phyloP scores from a whole-genome alignment of 1,140 invertebrate genomes.

The Drosophila kurseongensis region DNA sequence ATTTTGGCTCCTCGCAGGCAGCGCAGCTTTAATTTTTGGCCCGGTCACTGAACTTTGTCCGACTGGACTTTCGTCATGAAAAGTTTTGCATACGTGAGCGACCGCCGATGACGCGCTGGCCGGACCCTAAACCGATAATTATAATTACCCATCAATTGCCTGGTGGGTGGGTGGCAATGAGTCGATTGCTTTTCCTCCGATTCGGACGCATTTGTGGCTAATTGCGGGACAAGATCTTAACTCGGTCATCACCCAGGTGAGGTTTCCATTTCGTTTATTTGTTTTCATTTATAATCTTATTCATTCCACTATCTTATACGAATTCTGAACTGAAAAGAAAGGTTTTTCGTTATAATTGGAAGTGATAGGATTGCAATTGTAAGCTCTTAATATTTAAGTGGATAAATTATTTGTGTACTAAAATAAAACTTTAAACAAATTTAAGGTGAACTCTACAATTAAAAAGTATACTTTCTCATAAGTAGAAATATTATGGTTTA shows the following conservation, averaged over 20 bases:
- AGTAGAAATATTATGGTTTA: no score
- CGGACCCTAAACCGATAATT: constrained; percentile 38
- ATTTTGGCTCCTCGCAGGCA: constrained; percentile 32
- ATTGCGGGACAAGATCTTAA: constrained; percentile 10
- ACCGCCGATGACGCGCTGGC: constrained; percentile 49
- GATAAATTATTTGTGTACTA: no score
- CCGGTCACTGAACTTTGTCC: constrained; percentile 78
- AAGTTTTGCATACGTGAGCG: constrained; percentile 64
- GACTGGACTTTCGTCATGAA: constrained; percentile 79
- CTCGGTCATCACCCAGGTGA: constrained; percentile 23
- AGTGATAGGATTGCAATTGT: no score
- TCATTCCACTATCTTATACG: no score
- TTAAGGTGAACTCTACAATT: no score
- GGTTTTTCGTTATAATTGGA: no score
- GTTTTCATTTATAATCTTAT: not conserved
- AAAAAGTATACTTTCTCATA: no score
- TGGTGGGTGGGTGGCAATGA: constrained; percentile 39
- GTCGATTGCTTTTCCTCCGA: constrained; percentile 18
- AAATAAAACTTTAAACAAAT: no score
- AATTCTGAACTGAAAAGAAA: no score
- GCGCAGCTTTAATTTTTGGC: constrained; percentile 18
- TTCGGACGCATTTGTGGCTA: constrained; percentile 14
- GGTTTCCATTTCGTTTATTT: not conserved
- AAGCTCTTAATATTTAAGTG: no score
- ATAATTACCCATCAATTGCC: constrained; percentile 31